Base-by-base conservation (phyloP, 2,113 vertebrate genomes). In the Lamprotornis superbus region DNA sequence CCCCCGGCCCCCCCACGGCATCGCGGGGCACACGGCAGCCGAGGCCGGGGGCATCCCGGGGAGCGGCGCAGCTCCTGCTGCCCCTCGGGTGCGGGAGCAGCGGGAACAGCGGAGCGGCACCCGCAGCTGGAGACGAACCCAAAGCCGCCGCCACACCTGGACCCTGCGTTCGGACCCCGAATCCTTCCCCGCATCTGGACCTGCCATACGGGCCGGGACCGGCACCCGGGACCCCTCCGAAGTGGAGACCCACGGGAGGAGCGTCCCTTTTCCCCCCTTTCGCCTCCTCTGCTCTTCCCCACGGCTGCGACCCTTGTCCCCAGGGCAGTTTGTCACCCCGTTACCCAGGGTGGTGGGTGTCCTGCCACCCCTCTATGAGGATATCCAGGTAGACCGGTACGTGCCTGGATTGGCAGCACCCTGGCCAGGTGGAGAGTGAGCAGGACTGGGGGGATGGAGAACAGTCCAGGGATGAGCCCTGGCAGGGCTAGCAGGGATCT, bases 371-470 rank as follows among this genome's bases (percentile, higher is more conserved):
- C 39, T 4, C 6, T 8, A 0, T 9, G 23, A 13, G 12, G 39
- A 19, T 50, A 15, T 37, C 57, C 77, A 19, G 13, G 57, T 16
- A 12, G 42, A 4, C 24, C 5, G 47, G 37, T 30, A 27, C 35
- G 20, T 10, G 5, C 20, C 53, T 28, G 63, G 25, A 33, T 21
- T 59, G 53, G 49, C 64, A 46, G 77, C 31, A 9, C 14, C 73
- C 24, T 20, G 65, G 61, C n/a, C 8, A 3, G 7, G 1, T 50
- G 31, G 7, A 8, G 21, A 60, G 39, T 2, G 3, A 39, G 37
- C 19, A 35, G 50, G 14, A 13, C 15, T 10, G 3, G 27, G 14
- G 3, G 17, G 6, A 0, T 5, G 33, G 6, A 46, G 27, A 35
- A 24, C n/a, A 44, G 63, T 12, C 21, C 75, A 31, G 61, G 19